Evolutionary conservation across 2,888 invertebrate species (phyloP), one percentile per base, ranked within the genome.

Genomic region (Himalopsyche anomala): DNA sequence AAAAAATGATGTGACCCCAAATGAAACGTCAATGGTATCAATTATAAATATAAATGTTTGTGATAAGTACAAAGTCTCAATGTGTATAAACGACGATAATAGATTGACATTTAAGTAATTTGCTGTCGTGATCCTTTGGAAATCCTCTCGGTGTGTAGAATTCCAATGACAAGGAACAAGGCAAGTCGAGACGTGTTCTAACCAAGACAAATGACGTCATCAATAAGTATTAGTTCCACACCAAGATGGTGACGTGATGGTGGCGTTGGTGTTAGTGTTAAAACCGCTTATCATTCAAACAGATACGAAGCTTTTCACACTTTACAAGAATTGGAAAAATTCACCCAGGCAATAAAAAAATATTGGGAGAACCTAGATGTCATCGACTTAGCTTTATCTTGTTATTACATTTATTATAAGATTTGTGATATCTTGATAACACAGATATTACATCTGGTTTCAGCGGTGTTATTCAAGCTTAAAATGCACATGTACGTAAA

Each of bases 161-260:
- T 62, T 11, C 8, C 62, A 62, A 62, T 62, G 62, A 62, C 62
- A 62, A 9, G 62, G 19, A 62, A 62, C 62, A 19, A 62, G 62
- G 62, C 5, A 62, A 19, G 62, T 62, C 19, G 62, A 62, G 62
- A 62, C 62, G 62, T 62, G 62, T 62, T 62, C 81, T 86, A 86
- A 86, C 84, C 83, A 84, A 86, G 86, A 86, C 86, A 84, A 86
- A 86, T 81, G 80, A 84, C 81, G 84, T 86, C 86, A 86, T 86
- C 86, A 86, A 86, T 86, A 86, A 86, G 86, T 86, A 86, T 86
- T 86, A 86, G 42, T 40, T 28, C 81, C 40, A 45, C 81, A 28
- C 81, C 62, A 62, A 62, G 62, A 62, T 62, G 62, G 62, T 62
- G 62, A 62, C 62, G 62, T 19, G 62, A 62, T 28, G 62, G 62